Evolutionary conservation across 2,113 vertebrate genomes (phyloP).

Genomic region (Morphnarchus princeps): DNA sequence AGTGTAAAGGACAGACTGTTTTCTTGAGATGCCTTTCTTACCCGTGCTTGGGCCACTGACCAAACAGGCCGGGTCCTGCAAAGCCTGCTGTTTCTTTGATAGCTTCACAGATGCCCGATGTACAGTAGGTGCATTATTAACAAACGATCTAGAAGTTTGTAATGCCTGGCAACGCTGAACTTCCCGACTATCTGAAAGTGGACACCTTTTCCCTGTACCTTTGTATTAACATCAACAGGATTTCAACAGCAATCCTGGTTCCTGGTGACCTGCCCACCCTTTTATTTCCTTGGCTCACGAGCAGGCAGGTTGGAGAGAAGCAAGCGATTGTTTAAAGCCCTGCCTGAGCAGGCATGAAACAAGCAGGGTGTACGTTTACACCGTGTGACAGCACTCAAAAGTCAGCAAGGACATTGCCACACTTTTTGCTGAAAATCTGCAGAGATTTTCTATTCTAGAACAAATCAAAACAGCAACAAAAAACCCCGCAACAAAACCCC

Average conservation of each 20-base stretch:
- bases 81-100: neutral
- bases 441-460: neutral
- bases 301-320: neutral
- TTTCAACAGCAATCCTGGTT: neutral
- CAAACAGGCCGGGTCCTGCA: neutral
- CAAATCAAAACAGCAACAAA: neutral
- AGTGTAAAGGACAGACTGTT: neutral
- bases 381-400: neutral
- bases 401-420: neutral
- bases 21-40: neutral
- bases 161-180: neutral
- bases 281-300: neutral
- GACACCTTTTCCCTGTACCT: neutral
- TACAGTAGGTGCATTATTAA: neutral
- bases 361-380: neutral
- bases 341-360: neutral
- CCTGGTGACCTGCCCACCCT: neutral
- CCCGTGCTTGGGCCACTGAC: neutral
- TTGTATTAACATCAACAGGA: neutral
- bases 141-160: neutral
- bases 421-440: neutral
- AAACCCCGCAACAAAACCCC: neutral
- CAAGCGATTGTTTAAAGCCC: neutral
- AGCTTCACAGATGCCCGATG: neutral
- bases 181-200: neutral